Percentiles rank a stretch among this genome's conserved stretches.
These are phyloP conservation scores for Muscicapa adusta DNA, from an alignment of 2,113 vertebrate genomes.

Conservation along the genomic window DNA sequence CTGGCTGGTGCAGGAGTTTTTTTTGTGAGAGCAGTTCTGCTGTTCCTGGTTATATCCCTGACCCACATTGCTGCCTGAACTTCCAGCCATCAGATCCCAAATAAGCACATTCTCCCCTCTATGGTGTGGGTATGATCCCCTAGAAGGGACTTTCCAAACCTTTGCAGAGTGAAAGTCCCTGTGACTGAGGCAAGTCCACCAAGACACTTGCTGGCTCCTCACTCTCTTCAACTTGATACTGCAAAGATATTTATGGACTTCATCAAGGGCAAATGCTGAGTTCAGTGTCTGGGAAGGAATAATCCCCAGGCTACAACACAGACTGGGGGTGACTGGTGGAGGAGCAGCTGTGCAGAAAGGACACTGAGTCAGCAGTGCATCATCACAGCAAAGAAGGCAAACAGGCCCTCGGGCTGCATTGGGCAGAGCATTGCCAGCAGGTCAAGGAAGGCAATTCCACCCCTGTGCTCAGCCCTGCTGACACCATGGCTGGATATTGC, in stretches of 20 bases:
- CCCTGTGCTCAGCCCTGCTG: background rate
- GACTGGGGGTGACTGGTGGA: background rate
- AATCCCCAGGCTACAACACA: background rate
- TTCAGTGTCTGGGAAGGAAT: background rate
- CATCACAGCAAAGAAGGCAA: background rate
- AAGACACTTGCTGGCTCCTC: background rate
- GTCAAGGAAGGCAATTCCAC: accelerated
- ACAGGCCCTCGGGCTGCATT: background rate
- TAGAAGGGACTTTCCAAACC: background rate
- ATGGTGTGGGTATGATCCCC: background rate
- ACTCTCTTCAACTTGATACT: background rate
- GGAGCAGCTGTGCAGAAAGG: background rate
- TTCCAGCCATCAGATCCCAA: background rate
- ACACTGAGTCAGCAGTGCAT: background rate
- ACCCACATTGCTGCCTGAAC: background rate
- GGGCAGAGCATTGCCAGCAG: background rate
- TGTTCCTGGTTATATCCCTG: background rate
- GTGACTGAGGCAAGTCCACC: background rate
- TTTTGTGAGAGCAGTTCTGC: background rate
- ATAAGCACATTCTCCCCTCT: accelerated
- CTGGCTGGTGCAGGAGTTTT: background rate
- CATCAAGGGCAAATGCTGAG: background rate
- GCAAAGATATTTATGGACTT: background rate
- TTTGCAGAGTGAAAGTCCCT: background rate
- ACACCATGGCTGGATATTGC: background rate